Evolutionary conservation across 1,140 invertebrate genomes (phyloP).

Genomic region (Lanistes nyassanus): DNA sequence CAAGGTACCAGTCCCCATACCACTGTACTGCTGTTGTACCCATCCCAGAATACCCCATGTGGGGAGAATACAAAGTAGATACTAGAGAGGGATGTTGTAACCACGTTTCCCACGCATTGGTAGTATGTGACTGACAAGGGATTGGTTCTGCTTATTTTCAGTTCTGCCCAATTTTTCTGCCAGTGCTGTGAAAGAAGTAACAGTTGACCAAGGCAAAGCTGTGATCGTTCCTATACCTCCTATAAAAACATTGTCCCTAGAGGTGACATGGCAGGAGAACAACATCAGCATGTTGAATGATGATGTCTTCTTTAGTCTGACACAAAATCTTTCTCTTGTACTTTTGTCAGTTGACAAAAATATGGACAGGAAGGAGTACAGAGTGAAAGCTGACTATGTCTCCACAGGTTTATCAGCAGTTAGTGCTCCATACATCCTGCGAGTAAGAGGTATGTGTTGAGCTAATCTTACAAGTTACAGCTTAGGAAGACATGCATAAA

Average conservation of each 20-base stretch:
- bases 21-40: no score
- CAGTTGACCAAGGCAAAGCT: conserved; percentile 73
- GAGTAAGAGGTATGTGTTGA: conserved; percentile 1
- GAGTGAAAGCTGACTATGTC: conserved; percentile 12
- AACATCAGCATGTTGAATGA: conserved; percentile 61
- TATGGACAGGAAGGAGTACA: conserved; percentile 70
- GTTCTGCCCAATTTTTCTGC: conserved; percentile 16
- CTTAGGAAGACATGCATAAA: no score
- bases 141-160: conserved; percentile 4
- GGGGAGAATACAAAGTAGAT: no score
- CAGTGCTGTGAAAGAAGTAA: background rate
- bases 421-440: conserved; percentile 17
- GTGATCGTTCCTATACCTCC: conserved; percentile 83
- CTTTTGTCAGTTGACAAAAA: conserved; percentile 82
- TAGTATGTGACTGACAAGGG: no score
- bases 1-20: no score
- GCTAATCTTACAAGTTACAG: no score
- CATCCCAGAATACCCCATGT: no score
- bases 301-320: conserved; percentile 49
- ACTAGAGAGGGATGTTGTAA: no score
- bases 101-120: no score
- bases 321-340: conserved; percentile 80
- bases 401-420: background rate
- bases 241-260: conserved; percentile 86
- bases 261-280: conserved; percentile 85